Evolutionary conservation across 1,140 invertebrate genomes (phyloP).

Genomic region (Orchestia grillus): DNA sequence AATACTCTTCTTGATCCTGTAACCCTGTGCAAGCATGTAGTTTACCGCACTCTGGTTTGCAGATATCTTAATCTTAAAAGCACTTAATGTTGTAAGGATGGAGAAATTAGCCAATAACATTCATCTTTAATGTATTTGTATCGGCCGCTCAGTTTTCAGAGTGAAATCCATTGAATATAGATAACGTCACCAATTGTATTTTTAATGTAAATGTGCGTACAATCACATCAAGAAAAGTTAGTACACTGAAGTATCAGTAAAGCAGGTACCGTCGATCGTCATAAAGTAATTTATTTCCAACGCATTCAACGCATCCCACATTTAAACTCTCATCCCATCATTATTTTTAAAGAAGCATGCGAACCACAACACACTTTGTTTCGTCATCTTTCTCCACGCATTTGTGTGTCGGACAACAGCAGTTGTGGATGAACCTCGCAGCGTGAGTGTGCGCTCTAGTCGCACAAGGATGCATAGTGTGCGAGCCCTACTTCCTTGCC

Average conservation of each 20-base stretch:
- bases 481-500: slow-evolving; percentile 8
- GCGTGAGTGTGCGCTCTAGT: neutral
- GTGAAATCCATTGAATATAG: neutral
- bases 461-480: neutral
- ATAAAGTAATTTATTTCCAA: neutral
- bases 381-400: neutral
- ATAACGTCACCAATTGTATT: neutral
- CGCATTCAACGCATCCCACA: neutral
- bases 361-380: neutral
- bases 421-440: neutral
- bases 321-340: neutral
- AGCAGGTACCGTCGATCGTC: neutral
- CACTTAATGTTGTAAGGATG: neutral
- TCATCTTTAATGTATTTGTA: neutral
- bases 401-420: neutral
- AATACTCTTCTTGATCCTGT: neutral
- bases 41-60: too few species aligned
- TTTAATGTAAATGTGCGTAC: neutral
- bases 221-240: neutral
- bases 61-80: neutral
- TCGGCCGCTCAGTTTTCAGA: neutral
- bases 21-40: neutral
- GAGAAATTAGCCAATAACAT: neutral
- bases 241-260: neutral
- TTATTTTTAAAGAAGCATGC: neutral